Evolutionary conservation across 2,888 invertebrate species (phyloP).

Genomic region (Sthenelais limicola): DNA sequence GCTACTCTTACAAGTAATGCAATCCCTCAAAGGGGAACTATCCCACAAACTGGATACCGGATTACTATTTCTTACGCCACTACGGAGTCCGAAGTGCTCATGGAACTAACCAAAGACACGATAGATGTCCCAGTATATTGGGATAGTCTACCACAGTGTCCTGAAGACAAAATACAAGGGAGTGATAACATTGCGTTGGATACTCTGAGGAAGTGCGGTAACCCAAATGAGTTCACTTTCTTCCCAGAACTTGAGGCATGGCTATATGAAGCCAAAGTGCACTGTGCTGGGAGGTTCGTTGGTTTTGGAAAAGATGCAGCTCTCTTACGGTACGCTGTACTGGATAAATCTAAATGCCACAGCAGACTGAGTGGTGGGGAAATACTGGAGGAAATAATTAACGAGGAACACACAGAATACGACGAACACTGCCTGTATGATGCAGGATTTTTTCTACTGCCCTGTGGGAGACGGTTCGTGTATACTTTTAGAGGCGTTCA

Average conservation of each 20-base stretch:
- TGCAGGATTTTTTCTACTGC: constrained; percentile 56
- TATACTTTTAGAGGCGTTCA: constrained; percentile 31
- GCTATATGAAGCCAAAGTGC: constrained; percentile 5
- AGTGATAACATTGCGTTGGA: neutral
- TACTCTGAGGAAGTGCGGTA: neutral
- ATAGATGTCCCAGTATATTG: neutral
- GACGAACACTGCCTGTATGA: constrained; percentile 55
- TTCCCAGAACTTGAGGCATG: constrained; percentile 17
- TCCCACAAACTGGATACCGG: constrained; percentile 16
- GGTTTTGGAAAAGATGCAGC: constrained; percentile 32
- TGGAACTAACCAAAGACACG: neutral
- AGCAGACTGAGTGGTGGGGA: constrained; percentile 55
- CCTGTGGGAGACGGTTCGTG: constrained; percentile 49
- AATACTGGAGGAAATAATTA: constrained; percentile 54
- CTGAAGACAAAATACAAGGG: neutral
- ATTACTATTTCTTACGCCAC: neutral
- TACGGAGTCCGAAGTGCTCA: constrained; percentile 5
- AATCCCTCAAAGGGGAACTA: neutral
- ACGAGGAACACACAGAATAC: constrained; percentile 50
- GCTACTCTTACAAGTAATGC: neutral
- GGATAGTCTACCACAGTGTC: neutral
- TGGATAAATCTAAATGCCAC: constrained; percentile 18
- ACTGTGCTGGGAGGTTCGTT: constrained; percentile 11
- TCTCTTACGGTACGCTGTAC: constrained; percentile 23
- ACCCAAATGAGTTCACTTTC: neutral